A percentile compares a stretch with the other conserved stretches of the same genome.
phyloP scores from a whole-genome alignment of 2,888 invertebrate genomes.

The Homarus gammarus region DNA sequence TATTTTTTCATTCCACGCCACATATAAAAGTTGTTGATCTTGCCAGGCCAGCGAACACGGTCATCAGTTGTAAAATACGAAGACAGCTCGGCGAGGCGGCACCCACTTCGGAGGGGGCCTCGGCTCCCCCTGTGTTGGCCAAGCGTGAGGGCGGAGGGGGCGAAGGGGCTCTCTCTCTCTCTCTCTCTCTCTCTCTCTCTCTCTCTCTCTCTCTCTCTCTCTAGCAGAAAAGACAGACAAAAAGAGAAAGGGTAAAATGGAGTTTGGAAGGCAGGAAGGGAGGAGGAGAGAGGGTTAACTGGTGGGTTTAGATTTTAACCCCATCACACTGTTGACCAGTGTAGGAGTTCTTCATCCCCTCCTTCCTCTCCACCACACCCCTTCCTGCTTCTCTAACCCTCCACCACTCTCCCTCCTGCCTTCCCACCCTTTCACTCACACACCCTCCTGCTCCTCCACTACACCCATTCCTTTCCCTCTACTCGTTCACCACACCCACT shows the following conservation, averaged over 20 bases:
- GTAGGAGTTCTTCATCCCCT: background rate
- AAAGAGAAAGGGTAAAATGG: background rate
- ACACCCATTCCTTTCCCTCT: background rate
- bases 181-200: constrained; percentile 2
- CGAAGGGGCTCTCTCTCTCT: background rate
- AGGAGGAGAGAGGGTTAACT: background rate
- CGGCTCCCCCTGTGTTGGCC: background rate
- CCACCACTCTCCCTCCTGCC: background rate
- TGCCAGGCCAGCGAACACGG: constrained; percentile 48
- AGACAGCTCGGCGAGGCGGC: constrained; percentile 60
- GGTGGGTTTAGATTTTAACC: background rate
- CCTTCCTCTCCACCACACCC: background rate
- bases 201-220: background rate
- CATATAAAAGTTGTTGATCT: constrained; percentile 66
- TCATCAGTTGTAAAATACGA: constrained; percentile 63
- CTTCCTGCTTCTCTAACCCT: background rate
- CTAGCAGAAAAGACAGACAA: background rate
- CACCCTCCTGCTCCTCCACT: background rate
- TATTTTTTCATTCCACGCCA: constrained; percentile 55
- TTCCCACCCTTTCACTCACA: background rate
- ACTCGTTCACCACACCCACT: background rate
- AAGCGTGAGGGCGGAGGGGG: constrained; percentile 4
- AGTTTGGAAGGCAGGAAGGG: constrained; percentile 4
- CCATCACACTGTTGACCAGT: background rate
- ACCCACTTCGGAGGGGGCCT: constrained; percentile 49